Conservation (phyloP, 2,113 vertebrate genomes). For the Chaetorhynchus papuensis region DNA sequence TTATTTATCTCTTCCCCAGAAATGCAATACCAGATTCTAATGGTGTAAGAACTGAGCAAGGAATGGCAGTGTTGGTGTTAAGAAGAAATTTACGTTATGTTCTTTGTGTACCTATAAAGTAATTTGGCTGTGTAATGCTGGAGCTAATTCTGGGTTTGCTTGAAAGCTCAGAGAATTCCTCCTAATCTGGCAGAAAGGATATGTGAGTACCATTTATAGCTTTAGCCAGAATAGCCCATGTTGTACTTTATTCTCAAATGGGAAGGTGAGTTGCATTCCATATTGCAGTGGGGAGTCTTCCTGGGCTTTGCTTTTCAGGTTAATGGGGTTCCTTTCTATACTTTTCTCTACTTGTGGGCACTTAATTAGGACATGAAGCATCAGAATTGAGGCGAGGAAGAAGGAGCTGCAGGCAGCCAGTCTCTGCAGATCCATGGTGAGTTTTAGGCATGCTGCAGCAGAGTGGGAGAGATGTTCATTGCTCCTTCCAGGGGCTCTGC, state of each 20-base stretch:
- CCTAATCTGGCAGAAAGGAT: not conserved
- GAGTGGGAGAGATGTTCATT: fast-evolving
- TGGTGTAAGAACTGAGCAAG: not conserved
- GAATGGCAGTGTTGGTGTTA: not conserved
- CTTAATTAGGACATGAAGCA: not conserved
- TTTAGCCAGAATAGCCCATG: not conserved
- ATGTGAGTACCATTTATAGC: not conserved
- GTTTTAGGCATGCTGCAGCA: not conserved
- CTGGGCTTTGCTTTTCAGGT: not conserved
- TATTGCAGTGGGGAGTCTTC: not conserved
- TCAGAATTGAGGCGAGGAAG: not conserved
- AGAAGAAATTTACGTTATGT: fast-evolving
- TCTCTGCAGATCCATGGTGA: not conserved
- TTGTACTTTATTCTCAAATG: not conserved
- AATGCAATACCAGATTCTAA: not conserved
- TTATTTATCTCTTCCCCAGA: not conserved
- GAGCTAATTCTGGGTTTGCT: not conserved
- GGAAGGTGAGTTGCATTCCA: not conserved
- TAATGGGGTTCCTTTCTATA: not conserved
- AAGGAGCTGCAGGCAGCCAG: not conserved
- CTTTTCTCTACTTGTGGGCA: not conserved
- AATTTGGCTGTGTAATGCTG: not conserved
- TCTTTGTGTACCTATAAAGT: not conserved
- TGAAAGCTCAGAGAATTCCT: not conserved
- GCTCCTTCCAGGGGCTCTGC: not conserved